Base-by-base conservation (phyloP, 2,888 invertebrate species). In the Idaea straminata region DNA sequence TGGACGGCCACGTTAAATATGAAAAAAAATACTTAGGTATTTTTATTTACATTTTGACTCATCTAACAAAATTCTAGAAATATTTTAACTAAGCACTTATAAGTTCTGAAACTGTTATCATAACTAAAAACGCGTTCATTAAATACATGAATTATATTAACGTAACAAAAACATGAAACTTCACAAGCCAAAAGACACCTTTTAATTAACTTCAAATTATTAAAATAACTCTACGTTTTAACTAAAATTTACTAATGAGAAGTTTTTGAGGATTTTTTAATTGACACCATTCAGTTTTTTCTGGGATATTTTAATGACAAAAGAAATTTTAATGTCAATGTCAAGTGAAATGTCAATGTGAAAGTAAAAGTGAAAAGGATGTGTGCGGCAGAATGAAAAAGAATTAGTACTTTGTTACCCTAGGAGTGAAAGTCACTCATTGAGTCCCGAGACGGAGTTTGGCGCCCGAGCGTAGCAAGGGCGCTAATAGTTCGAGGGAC, bases 1-100 rank as follows among this genome's bases (percentile, higher is more conserved):
- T 91, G 92, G 92, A 91, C 83, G 84, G 77, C 82, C 80, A 83
- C 82, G 85, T 88, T 88, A 87, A 85, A 89, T 86, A 86, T 83
- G 84, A 83, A 81, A 84, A 82, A 83, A 82, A 81, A 70, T 62
- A 64, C 67, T 67, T 69, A 82, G 83, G 81, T 83, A 85, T 84
- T 83, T 85, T 81, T 85, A 83, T 77, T 83, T 83, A 82, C 79
- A 77, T 47, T 47, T 47, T 47, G 47, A 47, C 47, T 47, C 10
- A 5, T 47, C 13, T 47, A 47, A 7, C 13, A 47, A 47, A 61
- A 35, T 61, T 61, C 61, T 61, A 16, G 62, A 59, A 61, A 61
- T 64, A n/a, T 10, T 65, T 62, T 47, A 47, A 13, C 10, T 47
- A 10, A 13, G 10, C 13, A 47, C 47, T 13, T 38, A 10, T 38